Evolutionary conservation across 2,888 invertebrate genomes (phyloP).

Genomic region (Lycocerus yunnanus): DNA sequence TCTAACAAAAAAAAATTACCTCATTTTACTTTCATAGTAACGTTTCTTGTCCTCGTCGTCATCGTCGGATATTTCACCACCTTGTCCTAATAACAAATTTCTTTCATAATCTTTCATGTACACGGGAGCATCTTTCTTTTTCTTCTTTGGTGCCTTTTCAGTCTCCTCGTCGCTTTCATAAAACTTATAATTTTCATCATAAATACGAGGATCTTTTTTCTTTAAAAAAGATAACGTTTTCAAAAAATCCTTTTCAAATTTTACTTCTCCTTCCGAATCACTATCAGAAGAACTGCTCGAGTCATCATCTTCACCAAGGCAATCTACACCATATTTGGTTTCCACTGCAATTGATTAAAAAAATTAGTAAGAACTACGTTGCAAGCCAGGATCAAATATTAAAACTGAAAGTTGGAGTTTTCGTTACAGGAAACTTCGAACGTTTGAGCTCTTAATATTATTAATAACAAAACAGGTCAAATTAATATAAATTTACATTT

Average conservation of each 20-base stretch:
- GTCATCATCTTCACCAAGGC: slow-evolving; percentile 54
- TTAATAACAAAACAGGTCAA: not conserved
- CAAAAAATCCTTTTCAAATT: slow-evolving; percentile 84
- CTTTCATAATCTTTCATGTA: slow-evolving; percentile 80
- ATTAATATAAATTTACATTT: slow-evolving; percentile 63
- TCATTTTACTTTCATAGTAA: not conserved
- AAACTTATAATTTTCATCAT: slow-evolving; percentile 75
- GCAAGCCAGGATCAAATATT: too few species aligned
- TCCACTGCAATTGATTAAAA: slow-evolving; percentile 62
- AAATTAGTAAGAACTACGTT: not conserved
- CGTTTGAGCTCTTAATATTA: too few species aligned
- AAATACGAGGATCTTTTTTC: slow-evolving; percentile 87
- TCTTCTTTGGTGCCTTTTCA: slow-evolving; percentile 34
- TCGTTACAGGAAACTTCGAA: too few species aligned
- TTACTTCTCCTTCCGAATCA: slow-evolving; percentile 63
- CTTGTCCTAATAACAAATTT: slow-evolving; percentile 71
- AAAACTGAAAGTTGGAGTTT: too few species aligned
- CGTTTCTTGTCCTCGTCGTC: slow-evolving; percentile 44
- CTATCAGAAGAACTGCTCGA: slow-evolving; percentile 64
- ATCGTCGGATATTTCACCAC: slow-evolving; percentile 61
- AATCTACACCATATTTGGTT: slow-evolving; percentile 71
- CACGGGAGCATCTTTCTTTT: slow-evolving; percentile 60
- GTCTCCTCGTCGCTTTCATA: slow-evolving; percentile 57
- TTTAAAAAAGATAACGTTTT: slow-evolving; percentile 85
- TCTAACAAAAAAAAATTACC: not conserved